phyloP scores from a whole-genome alignment of 2,888 invertebrate species.

The Meloe dianella region DNA sequence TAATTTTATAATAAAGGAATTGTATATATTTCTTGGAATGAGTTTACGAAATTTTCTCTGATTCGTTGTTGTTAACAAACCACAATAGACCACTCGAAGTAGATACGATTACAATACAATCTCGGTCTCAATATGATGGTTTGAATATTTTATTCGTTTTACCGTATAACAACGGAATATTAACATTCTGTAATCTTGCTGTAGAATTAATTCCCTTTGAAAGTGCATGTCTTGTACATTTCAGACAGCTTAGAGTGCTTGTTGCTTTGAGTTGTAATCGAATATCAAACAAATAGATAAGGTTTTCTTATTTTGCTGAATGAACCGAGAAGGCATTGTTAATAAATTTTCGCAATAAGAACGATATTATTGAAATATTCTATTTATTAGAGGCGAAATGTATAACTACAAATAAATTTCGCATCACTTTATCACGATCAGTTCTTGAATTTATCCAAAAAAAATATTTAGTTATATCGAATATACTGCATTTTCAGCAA shows the following conservation, averaged over 20 bases:
- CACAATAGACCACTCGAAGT: slow-evolving; percentile 39
- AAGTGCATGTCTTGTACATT: slow-evolving; percentile 40
- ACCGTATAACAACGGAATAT: slow-evolving; percentile 45
- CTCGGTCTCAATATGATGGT: slow-evolving; percentile 44
- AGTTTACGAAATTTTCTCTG: slow-evolving; percentile 40
- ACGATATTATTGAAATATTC: background rate
- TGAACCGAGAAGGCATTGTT: slow-evolving; percentile 1
- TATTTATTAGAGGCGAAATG: background rate
- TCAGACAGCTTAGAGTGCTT: slow-evolving; percentile 35
- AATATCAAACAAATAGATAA: slow-evolving; percentile 31
- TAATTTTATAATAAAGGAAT: slow-evolving; percentile 27
- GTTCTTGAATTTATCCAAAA: background rate
- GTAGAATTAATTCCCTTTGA: slow-evolving; percentile 47
- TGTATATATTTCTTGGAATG: slow-evolving; percentile 31
- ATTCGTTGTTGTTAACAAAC: slow-evolving; percentile 24
- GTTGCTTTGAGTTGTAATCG: slow-evolving; percentile 28
- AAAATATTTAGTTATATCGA: background rate
- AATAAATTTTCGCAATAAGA: slow-evolving; percentile 2
- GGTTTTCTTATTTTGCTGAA: slow-evolving; percentile 20
- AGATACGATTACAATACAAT: slow-evolving; percentile 39
- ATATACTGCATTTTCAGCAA: slow-evolving; percentile 17
- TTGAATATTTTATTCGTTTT: slow-evolving; percentile 47
- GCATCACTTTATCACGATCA: background rate
- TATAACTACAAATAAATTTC: background rate
- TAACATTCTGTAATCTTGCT: slow-evolving; percentile 44